A percentile compares a stretch with the other conserved stretches of the same genome.
These are phyloP conservation scores for Nesospiza acunhae DNA, from an alignment of 2,113 vertebrate species.

Conservation along the genomic window DNA sequence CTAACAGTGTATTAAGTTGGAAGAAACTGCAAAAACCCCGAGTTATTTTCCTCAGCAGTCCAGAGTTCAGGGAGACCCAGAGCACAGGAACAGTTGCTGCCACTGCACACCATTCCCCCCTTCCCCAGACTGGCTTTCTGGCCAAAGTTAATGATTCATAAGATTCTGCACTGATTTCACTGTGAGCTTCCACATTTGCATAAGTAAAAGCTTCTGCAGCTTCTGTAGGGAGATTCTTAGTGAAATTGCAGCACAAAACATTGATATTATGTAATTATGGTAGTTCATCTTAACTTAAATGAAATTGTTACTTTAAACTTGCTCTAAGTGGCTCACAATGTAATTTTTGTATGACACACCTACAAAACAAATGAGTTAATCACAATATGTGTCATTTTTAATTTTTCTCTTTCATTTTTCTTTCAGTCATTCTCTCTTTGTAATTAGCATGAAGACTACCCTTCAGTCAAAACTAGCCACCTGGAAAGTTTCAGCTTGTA, in stretches of 20 bases:
- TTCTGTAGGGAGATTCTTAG: slow-evolving; percentile 23
- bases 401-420: slow-evolving; percentile 56
- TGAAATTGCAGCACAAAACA: slow-evolving; percentile 45
- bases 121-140: background rate
- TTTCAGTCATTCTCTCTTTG: slow-evolving; percentile 46
- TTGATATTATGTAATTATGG: slow-evolving; percentile 55
- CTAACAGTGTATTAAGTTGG: background rate
- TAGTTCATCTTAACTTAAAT: slow-evolving; percentile 29
- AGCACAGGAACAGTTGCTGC: background rate
- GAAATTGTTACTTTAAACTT: slow-evolving; percentile 59
- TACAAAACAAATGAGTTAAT: slow-evolving; percentile 69
- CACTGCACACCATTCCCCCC: fast-evolving
- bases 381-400: slow-evolving; percentile 57
- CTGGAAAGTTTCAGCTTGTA: slow-evolving; percentile 69
- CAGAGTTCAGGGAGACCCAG: background rate
- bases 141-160: slow-evolving; percentile 37
- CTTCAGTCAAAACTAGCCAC: slow-evolving; percentile 68
- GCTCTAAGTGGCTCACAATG: slow-evolving; percentile 56
- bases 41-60: background rate
- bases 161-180: slow-evolving; percentile 10
- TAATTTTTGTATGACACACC: slow-evolving; percentile 44
- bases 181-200: slow-evolving; percentile 6
- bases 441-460: slow-evolving; percentile 61
- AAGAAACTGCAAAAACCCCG: background rate
- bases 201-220: slow-evolving; percentile 32